Percentiles rank a stretch among this genome's conserved stretches.
Evolutionary conservation across 1,140 invertebrate species (phyloP).

Genomic region (Temnothorax longispinosus): DNA sequence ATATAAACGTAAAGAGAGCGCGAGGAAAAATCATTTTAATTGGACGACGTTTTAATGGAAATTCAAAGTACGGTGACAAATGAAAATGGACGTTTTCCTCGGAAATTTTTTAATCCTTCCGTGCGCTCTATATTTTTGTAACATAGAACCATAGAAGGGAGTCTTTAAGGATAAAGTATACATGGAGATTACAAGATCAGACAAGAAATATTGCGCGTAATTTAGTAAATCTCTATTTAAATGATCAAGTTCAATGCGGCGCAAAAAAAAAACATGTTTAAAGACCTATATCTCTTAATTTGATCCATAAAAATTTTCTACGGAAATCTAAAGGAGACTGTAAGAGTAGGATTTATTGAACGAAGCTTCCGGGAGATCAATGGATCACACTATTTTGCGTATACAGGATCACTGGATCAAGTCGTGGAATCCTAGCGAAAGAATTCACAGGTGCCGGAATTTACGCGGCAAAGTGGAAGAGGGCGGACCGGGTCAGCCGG

Average conservation of each 20-base stretch:
- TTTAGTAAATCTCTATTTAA: neutral
- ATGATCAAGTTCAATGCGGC: neutral
- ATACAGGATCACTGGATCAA: neutral
- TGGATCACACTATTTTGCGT: neutral
- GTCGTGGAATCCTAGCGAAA: neutral
- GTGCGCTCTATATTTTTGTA: neutral
- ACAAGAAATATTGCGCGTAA: neutral
- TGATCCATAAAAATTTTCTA: neutral
- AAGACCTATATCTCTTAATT: no score
- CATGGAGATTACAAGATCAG: neutral
- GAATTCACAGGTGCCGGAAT: slow-evolving; percentile 15
- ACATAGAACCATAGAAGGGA: neutral
- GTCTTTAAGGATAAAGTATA: neutral
- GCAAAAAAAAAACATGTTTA: neutral
- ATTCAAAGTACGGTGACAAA: slow-evolving; percentile 42
- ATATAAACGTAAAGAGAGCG: neutral
- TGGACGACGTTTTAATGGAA: slow-evolving; percentile 54
- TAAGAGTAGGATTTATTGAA: neutral
- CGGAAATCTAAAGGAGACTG: neutral
- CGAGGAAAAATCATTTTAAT: neutral
- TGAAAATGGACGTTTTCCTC: slow-evolving; percentile 46
- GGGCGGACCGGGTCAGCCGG: neutral
- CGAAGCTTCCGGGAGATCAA: no score
- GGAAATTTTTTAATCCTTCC: neutral
- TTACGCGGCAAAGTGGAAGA: slow-evolving; percentile 21